These are phyloP conservation scores for Petroica traversi DNA, from an alignment of 2,113 vertebrate genomes.

Conservation along the genomic window DNA sequence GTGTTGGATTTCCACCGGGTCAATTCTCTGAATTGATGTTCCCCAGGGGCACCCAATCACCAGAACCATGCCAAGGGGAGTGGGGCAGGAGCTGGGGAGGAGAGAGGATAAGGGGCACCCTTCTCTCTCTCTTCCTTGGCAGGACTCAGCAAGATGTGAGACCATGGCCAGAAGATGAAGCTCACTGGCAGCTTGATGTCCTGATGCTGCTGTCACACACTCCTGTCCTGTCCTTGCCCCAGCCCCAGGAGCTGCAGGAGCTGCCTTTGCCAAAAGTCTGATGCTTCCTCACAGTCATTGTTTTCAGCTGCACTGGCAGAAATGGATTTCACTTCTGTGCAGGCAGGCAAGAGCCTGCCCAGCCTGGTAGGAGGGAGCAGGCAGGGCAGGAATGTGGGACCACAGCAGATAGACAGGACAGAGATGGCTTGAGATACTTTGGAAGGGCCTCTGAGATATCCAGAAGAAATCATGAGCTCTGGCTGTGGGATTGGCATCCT, in stretches of 20 bases:
- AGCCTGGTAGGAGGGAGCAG: neutral
- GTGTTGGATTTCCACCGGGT: constrained; percentile 2
- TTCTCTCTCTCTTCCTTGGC: neutral
- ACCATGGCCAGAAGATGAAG: neutral
- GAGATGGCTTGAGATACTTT: neutral
- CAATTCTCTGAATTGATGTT: constrained; percentile 8
- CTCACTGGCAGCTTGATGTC: neutral
- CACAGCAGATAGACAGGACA: neutral
- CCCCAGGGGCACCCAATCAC: neutral
- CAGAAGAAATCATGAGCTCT: neutral
- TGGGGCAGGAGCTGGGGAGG: neutral
- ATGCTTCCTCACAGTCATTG: fast-evolving
- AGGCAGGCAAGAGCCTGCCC: neutral
- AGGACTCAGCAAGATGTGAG: neutral
- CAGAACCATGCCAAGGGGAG: neutral
- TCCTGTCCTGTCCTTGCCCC: neutral
- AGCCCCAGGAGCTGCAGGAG: neutral
- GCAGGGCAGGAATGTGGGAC: neutral
- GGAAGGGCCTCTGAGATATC: neutral
- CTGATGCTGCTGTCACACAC: fast-evolving
- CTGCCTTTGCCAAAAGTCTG: neutral
- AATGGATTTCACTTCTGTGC: neutral
- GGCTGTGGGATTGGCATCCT: neutral
- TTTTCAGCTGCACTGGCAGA: neutral
- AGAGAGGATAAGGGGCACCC: neutral